Evolutionary conservation across 2,113 vertebrate genomes (phyloP), one percentile per base, ranked within the genome.

Genomic region (Callipepla californica): DNA sequence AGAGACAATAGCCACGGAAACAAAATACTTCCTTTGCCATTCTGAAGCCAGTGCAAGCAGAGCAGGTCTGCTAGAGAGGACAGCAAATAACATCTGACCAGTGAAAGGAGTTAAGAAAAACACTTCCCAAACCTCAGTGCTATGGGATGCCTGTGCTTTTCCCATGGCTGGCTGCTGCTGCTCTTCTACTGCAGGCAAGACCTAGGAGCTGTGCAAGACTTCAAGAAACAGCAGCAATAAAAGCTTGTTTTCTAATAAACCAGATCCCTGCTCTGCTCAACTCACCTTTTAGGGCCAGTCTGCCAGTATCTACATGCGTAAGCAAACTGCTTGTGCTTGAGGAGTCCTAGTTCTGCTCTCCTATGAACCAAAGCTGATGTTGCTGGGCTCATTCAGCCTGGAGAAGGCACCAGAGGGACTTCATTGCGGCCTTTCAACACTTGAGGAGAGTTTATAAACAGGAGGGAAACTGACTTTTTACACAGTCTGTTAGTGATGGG

Each of bases 151-250:
- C 44, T 7, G 30, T 10, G n/a, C 55, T 51, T 9, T 53, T 11
- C 48, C 25, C 30, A 9, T 2, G 1, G 18, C 38, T 53, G 38
- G 30, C 14, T 0, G 1, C 40, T 66, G 17, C 45, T 12, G 8
- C 8, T 73, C 6, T 45, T 62, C 59, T 51, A 13, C 51, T 16
- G n/a, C n/a, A 17, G 34, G 36, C 28, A 40, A 69, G 21, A 51
- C n/a, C 44, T 14, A 58, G 34, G 45, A 19, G 47, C 88, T 15
- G 34, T 11, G n/a, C 32, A 21, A 20, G 30, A 50, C n/a, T 48
- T 32, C 70, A 74, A 4, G 1, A 21, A 72, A 44, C 57, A 32
- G 59, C 30, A 40, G 13, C 32, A 47, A 7, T 8, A 16, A 19
- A 11, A 50, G 15, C 26, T 9, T 8, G 22, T 4, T 12, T 75